phyloP scores from a whole-genome alignment of 2,113 vertebrate genomes.

The Hirundichthys speculiger region DNA sequence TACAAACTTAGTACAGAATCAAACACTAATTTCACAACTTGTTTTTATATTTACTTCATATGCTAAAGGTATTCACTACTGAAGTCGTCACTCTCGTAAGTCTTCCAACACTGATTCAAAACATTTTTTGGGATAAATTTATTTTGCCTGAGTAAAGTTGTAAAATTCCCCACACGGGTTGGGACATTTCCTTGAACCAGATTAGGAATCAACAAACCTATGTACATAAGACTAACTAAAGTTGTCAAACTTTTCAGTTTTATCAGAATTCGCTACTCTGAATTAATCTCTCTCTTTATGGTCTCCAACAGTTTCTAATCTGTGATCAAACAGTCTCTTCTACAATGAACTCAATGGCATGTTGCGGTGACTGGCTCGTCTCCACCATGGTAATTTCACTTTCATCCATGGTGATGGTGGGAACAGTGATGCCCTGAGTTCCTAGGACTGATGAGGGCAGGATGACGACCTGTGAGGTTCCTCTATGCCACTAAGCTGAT shows the following conservation, averaged over 20 bases:
- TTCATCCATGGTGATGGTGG: conserved; percentile 72
- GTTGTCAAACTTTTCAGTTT: conserved; percentile 12
- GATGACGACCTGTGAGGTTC: conserved; percentile 78
- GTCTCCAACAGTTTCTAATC: not conserved
- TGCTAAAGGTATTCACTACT: conserved; percentile 7
- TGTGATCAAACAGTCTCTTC: conserved; percentile 77
- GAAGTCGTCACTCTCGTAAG: not conserved
- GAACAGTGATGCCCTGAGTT: conserved; percentile 67
- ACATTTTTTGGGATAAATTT: conserved; percentile 1
- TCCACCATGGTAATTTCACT: conserved; percentile 76
- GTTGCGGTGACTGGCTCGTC: conserved; percentile 70
- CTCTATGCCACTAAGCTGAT: conserved; percentile 61
- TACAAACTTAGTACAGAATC: conserved; percentile 40
- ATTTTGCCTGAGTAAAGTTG: conserved; percentile 5
- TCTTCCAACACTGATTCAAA: not conserved
- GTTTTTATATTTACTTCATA: conserved; percentile 43
- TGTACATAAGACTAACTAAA: conserved; percentile 1
- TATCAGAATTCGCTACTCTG: not conserved
- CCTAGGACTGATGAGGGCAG: conserved; percentile 74
- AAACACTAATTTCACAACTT: conserved; percentile 23
- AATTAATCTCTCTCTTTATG: not conserved
- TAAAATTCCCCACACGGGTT: conserved; percentile 10
- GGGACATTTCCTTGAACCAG: conserved; percentile 7
- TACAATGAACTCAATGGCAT: conserved; percentile 83
- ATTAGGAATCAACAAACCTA: conserved; percentile 28